A percentile compares a stretch with the other conserved stretches of the same genome.
Evolutionary conservation across 2,113 vertebrate species (phyloP).

Genomic region (Leucopternis melanops): DNA sequence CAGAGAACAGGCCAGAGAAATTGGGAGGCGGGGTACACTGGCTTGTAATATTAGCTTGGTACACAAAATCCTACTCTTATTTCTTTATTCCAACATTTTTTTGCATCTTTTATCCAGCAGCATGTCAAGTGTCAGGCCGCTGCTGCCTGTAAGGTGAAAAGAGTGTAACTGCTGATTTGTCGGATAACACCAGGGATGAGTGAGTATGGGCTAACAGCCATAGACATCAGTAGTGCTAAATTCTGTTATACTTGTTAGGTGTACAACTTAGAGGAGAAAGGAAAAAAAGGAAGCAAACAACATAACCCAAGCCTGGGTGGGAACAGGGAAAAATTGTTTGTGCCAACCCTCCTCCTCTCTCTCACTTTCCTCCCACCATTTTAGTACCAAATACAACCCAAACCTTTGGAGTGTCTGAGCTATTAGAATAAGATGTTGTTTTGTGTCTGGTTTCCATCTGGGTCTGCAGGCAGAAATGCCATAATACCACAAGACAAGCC

Average conservation of each 20-base stretch:
- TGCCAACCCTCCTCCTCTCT: background rate
- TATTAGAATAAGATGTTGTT: conserved; percentile 1
- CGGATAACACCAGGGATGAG: background rate
- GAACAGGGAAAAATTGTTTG: background rate
- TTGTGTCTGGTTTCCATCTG: conserved; percentile 20
- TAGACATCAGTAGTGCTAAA: background rate
- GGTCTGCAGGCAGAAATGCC: background rate
- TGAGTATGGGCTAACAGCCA: background rate
- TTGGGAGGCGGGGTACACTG: too few species aligned
- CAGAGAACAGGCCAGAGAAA: too few species aligned
- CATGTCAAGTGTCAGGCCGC: background rate
- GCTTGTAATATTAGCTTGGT: background rate
- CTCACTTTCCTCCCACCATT: background rate
- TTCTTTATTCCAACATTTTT: background rate
- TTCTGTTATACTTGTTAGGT: background rate
- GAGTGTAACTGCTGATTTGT: background rate
- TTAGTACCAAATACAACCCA: background rate
- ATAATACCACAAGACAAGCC: conserved; percentile 12
- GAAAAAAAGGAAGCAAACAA: background rate
- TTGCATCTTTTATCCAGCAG: background rate
- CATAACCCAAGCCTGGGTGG: background rate
- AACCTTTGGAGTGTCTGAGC: background rate
- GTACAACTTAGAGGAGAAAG: background rate
- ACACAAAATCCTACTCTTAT: background rate
- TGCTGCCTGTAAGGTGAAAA: background rate